These are phyloP conservation scores for Chironex yamaguchii DNA, from an alignment of 30 jellyfish, hydroid and myxozoan species.

Conservation along the genomic window DNA sequence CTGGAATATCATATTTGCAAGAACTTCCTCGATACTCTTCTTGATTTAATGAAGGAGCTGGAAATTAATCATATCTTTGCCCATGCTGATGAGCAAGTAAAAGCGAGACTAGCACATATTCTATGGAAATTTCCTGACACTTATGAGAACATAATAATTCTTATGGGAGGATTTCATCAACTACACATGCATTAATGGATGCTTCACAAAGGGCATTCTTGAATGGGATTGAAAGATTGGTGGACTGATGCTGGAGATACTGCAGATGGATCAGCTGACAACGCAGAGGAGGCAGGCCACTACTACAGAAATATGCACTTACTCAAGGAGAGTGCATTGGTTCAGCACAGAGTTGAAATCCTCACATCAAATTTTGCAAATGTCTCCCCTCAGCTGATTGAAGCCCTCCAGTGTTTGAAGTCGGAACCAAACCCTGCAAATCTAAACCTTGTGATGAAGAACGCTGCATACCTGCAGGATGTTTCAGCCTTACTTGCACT, in stretches of 20 bases:
- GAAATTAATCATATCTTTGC: slow-evolving; percentile 64
- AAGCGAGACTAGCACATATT: slow-evolving; percentile 62
- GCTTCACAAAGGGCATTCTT: slow-evolving; percentile 27
- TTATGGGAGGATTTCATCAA: slow-evolving; percentile 77
- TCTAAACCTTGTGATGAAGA: background rate
- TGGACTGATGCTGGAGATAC: slow-evolving; percentile 48
- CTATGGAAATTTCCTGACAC: slow-evolving; percentile 41
- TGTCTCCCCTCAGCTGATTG: background rate
- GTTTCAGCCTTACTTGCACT: slow-evolving; percentile 44
- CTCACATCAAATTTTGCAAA: slow-evolving; percentile 21
- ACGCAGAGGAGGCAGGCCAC: slow-evolving; percentile 55
- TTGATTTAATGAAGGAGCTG: slow-evolving; percentile 41
- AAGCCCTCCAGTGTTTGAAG: background rate
- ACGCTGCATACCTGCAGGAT: slow-evolving; percentile 19
- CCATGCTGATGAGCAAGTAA: slow-evolving; percentile 60
- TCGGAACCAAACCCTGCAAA: slow-evolving; percentile 2
- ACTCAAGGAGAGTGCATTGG: slow-evolving; percentile 27
- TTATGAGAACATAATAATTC: slow-evolving; percentile 3
- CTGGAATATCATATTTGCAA: slow-evolving; percentile 46
- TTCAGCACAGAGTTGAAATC: slow-evolving; percentile 26
- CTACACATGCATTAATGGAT: slow-evolving; percentile 31
- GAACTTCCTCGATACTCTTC: slow-evolving; percentile 11
- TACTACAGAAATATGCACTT: slow-evolving; percentile 29
- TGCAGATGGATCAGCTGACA: slow-evolving; percentile 67
- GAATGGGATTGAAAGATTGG: slow-evolving; percentile 62